Base-by-base conservation (phyloP, 2,113 vertebrate genomes). In the Donacobius atricapilla region DNA sequence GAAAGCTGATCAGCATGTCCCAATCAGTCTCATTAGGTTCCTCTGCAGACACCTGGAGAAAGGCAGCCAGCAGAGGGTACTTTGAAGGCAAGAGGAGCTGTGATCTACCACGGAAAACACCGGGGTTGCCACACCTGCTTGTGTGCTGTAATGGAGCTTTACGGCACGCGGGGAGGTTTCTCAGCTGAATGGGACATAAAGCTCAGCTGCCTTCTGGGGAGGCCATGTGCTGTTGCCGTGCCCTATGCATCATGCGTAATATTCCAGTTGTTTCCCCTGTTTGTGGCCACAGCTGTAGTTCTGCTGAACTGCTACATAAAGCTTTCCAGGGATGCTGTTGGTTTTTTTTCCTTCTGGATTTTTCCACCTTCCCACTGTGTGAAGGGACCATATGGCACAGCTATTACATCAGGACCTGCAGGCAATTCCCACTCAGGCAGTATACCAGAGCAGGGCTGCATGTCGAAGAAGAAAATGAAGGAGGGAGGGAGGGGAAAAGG, bases 151-250 rank as follows among this genome's bases (percentile, higher is more conserved):
- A 44, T 64, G 45, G 78, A 75, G 53, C 85, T 93, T 93, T 83
- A 73, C 0, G 2, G 84, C 78, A 68, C 0, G 0, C 1, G 1
- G 68, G 92, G 81, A 79, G 91, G 75, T 33, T 95, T 93, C 96
- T 96, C 92, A 39, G 95, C 90, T 95, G 65, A 96, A 94, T 93
- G 94, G 96, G 65, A 96, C 90, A 93, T 96, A 96, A 96, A 95
- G 51, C 82, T 96, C 92, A 80, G 94, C 96, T 83, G 95, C 91
- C 58, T 96, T 97, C 94, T 72, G 65, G 85, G 91, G 70, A 92
- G 91, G 66, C 50, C 42, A 24, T 53, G 63, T 56, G 68, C 91
- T 15, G 61, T 37, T 83, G 75, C 83, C 1, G 51, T 86, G 89
- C 84, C 91, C 63, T 27, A 47, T 91, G 93, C 92, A 94, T 94